Percentiles rank a stretch among this genome's conserved stretches.
phyloP scores from a whole-genome alignment of 2,113 vertebrate species.

The Ariopsis seemanni region DNA sequence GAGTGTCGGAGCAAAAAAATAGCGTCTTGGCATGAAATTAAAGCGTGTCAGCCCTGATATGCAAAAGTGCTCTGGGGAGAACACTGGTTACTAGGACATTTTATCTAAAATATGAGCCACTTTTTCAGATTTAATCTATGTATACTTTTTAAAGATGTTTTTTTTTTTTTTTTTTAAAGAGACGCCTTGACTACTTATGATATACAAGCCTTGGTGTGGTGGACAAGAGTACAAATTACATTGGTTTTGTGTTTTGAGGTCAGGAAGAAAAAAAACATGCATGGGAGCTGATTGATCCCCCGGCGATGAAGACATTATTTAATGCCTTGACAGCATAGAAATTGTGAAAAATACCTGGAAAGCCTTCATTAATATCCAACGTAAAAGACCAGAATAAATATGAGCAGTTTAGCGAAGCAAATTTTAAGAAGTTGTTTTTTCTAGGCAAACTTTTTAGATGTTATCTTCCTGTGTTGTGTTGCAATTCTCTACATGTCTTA shows the following conservation, averaged over 20 bases:
- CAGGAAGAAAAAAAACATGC: background rate
- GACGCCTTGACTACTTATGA: constrained; percentile 5
- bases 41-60: too few species aligned
- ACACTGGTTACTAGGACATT: background rate
- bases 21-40: too few species aligned
- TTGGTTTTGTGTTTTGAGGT: constrained; percentile 12
- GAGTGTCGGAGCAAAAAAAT: too few species aligned
- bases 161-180: constrained; percentile 1
- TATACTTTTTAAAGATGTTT: constrained; percentile 20
- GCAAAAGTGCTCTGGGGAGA: too few species aligned
- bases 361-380: background rate
- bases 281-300: background rate
- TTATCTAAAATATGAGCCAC: background rate
- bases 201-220: constrained; percentile 3
- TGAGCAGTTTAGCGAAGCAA: background rate
- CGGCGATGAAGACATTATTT: background rate
- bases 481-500: constrained; percentile 34
- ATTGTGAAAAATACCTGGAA: background rate
- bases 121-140: background rate
- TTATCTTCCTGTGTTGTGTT: constrained; percentile 39
- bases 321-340: background rate
- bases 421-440: constrained; percentile 2
- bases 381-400: background rate
- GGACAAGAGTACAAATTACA: background rate
- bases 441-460: background rate